These are phyloP conservation scores for Brachylomia viminalis DNA, from an alignment of 2,888 invertebrate genomes.

Conservation along the genomic window DNA sequence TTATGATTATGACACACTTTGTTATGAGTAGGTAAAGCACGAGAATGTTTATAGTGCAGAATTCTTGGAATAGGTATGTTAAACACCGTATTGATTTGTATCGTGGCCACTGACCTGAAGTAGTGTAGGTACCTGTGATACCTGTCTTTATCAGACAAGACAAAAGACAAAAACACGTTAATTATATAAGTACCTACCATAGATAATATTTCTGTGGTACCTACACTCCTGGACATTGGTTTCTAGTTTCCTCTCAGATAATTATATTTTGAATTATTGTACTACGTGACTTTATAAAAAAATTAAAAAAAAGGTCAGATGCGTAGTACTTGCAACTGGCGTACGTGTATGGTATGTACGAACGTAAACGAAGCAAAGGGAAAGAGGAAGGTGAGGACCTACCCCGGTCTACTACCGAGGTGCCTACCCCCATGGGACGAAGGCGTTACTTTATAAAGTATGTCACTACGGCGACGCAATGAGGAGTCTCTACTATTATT, in stretches of 20 bases:
- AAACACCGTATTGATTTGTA: background rate
- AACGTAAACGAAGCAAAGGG: too few species aligned
- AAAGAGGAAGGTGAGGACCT: too few species aligned
- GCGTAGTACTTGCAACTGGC: too few species aligned
- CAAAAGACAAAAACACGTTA: background rate
- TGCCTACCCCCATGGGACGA: too few species aligned
- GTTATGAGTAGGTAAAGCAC: background rate
- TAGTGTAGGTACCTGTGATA: too few species aligned
- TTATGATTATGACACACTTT: slow-evolving; percentile 33
- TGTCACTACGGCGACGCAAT: background rate
- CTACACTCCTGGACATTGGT: background rate
- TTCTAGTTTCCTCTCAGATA: background rate
- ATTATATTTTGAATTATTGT: too few species aligned
- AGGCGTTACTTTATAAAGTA: too few species aligned
- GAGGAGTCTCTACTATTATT: background rate
- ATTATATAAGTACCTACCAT: background rate
- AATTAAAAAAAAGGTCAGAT: too few species aligned
- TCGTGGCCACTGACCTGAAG: background rate
- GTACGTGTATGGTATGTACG: too few species aligned
- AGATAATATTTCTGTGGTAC: too few species aligned
- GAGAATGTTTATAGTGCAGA: background rate
- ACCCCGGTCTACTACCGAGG: too few species aligned
- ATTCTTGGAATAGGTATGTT: slow-evolving; percentile 18
- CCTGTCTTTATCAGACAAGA: background rate
- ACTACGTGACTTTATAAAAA: too few species aligned